Conservation (phyloP, 1,140 invertebrate species). For the Lepidotrigona ventralis region DNA sequence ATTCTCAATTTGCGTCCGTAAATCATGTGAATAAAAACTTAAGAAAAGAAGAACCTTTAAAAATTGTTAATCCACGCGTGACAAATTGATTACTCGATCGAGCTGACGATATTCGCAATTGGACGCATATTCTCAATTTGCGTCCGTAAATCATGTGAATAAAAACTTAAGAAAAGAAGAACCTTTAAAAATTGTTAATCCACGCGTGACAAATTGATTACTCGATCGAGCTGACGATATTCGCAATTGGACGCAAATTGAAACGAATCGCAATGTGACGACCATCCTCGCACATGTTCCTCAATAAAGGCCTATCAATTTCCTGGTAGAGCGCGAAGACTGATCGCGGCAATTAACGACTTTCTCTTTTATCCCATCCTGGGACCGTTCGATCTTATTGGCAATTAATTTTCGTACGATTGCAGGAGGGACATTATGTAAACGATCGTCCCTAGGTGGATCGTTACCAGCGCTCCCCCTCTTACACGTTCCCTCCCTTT, state of each 20-base stretch:
- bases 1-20: no score
- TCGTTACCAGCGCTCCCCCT: conserved; percentile 57
- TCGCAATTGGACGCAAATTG: neutral
- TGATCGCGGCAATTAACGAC: conserved; percentile 65
- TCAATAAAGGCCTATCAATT: conserved; percentile 50
- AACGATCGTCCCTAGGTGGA: conserved; percentile 68
- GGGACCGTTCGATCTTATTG: conserved; percentile 67
- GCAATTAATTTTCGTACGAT: conserved; percentile 73
- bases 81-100: neutral
- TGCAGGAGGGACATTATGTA: conserved; percentile 72
- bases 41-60: no score
- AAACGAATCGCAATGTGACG: conserved; percentile 12
- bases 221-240: neutral
- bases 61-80: no score
- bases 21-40: no score
- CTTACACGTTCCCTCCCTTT: conserved; percentile 1
- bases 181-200: no score
- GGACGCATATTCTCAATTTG: no score
- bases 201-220: neutral
- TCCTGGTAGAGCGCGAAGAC: conserved; percentile 41
- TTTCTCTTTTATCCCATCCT: conserved; percentile 66
- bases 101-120: neutral
- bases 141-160: no score
- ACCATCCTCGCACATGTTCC: neutral
- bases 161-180: no score